These are phyloP conservation scores for Melanotaenia trifasciata DNA, from an alignment of 2,797 vertebrate species.

Conservation along the genomic window DNA sequence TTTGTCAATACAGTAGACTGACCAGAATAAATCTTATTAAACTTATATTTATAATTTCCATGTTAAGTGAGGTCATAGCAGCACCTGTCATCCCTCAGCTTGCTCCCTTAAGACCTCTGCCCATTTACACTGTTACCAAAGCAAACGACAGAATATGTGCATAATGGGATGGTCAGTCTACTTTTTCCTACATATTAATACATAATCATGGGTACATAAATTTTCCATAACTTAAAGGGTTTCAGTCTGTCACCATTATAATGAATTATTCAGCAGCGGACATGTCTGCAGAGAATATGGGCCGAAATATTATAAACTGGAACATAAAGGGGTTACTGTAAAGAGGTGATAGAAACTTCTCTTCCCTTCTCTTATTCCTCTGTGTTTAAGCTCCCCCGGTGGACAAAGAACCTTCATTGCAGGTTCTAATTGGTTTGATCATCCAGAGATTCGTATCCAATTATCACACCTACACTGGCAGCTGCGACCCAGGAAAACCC, in stretches of 20 bases:
- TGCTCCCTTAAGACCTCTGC: conserved; percentile 28
- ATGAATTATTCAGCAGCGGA: conserved; percentile 75
- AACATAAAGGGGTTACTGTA: conserved; percentile 19
- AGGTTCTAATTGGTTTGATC: conserved; percentile 69
- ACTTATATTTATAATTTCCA: background rate
- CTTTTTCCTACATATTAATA: conserved; percentile 65
- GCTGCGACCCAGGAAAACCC: conserved; percentile 39
- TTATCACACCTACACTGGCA: conserved; percentile 61
- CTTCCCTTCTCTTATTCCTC: conserved; percentile 2
- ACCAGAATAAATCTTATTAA: background rate
- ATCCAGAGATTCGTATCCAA: conserved; percentile 67
- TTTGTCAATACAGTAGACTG: background rate
- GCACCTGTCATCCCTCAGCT: background rate
- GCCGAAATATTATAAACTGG: conserved; percentile 21
- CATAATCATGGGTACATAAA: conserved; percentile 56
- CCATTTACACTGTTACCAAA: conserved; percentile 25
- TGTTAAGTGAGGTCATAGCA: conserved; percentile 7
- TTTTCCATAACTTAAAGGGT: conserved; percentile 68
- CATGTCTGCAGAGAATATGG: conserved; percentile 45
- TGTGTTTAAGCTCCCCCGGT: conserved; percentile 27
- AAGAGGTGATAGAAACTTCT: conserved; percentile 16
- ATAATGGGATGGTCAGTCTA: conserved; percentile 51
- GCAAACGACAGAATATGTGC: conserved; percentile 32
- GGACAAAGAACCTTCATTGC: conserved; percentile 70
- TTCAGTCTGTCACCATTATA: conserved; percentile 65